Percentiles rank a stretch among this genome's conserved stretches.
These are phyloP conservation scores for Pocillopora verrucosa DNA, from an alignment of 64 coral and sea anemone species.

Conservation along the genomic window DNA sequence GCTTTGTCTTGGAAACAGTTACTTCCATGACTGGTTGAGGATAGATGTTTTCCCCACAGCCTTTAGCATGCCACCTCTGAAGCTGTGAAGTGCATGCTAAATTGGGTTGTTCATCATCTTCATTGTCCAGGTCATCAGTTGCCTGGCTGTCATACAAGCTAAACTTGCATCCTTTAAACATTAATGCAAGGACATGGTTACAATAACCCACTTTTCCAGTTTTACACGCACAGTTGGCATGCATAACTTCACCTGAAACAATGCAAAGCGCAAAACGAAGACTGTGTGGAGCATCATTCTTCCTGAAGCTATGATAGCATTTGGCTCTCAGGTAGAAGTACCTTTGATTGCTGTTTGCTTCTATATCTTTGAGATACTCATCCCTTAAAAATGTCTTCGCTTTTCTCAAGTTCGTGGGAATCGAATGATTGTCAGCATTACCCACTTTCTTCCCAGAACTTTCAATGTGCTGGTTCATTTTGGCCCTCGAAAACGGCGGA, in stretches of 20 bases:
- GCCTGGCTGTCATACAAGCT: constrained; percentile 16
- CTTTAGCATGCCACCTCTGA: no score
- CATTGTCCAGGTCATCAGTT: background rate
- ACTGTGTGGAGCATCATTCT: no score
- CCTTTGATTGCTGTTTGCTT: background rate
- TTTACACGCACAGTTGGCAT: constrained; percentile 16
- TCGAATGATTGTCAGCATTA: constrained; percentile 18
- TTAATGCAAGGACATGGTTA: background rate
- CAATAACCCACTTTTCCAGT: constrained; percentile 12
- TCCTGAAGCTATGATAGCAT: background rate
- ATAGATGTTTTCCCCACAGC: no score
- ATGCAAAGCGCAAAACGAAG: background rate
- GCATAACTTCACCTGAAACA: constrained; percentile 39
- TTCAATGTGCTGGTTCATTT: constrained; percentile 18
- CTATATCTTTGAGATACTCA: background rate
- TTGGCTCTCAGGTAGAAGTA: background rate
- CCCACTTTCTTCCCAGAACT: constrained; percentile 40
- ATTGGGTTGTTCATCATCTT: background rate
- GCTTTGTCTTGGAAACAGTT: constrained; percentile 22
- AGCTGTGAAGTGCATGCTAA: no score
- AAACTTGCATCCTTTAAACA: background rate
- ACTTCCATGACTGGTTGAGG: no score
- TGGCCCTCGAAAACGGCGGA: constrained; percentile 24
- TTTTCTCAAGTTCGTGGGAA: constrained; percentile 27
- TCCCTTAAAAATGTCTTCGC: constrained; percentile 26